Conservation (phyloP, 2,888 invertebrate species). For the Terebella lapidaria region DNA sequence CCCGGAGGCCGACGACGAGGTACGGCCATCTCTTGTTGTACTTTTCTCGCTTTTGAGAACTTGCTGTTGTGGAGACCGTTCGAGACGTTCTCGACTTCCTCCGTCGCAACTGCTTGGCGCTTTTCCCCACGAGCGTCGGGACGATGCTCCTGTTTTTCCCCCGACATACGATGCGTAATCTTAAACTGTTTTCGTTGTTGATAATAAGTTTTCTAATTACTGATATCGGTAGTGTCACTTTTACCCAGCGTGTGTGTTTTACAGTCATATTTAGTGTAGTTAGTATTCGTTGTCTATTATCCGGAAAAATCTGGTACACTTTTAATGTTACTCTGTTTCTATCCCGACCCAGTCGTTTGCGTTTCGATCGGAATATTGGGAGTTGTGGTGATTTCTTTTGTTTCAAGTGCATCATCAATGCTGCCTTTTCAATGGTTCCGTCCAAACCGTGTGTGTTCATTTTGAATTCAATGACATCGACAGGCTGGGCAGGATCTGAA, state of each 20-base stretch:
- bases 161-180: constrained; percentile 8
- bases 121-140: constrained; percentile 1
- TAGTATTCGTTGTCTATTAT: neutral
- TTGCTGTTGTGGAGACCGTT: no score
- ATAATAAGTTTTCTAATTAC: constrained; percentile 4
- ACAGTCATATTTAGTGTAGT: constrained; percentile 4
- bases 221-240: constrained; percentile 8
- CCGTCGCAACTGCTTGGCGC: neutral
- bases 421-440: constrained; percentile 4
- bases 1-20: constrained; percentile 2
- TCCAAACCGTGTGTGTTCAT: neutral
- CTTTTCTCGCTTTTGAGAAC: no score
- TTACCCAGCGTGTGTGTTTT: constrained; percentile 14
- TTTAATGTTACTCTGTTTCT: constrained; percentile 7
- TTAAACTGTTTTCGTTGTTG: neutral
- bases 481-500: neutral
- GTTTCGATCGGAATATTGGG: neutral
- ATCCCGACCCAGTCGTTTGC: neutral
- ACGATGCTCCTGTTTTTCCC: constrained; percentile 6
- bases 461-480: neutral
- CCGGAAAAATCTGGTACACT: constrained; percentile 3
- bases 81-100: constrained; percentile 3
- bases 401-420: constrained; percentile 7
- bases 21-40: constrained; percentile 11
- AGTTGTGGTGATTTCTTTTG: neutral